Conservation (phyloP, 2,113 vertebrate genomes). For the Leptocoma aspasia region DNA sequence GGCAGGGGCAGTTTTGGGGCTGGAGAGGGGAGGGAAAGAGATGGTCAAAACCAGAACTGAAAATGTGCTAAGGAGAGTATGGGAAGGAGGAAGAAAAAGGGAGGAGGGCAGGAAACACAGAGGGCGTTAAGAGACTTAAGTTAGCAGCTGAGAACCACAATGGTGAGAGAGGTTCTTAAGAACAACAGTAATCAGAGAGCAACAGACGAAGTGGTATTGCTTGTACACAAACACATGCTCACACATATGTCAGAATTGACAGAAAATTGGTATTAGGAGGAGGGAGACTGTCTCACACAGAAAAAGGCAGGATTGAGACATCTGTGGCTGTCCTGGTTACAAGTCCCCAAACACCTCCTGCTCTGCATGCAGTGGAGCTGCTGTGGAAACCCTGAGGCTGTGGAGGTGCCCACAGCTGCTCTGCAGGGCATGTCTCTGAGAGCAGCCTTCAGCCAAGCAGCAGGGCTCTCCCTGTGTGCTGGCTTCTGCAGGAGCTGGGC, state of each 20-base stretch:
- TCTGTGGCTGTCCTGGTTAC: neutral
- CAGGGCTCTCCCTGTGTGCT: rapidly evolving
- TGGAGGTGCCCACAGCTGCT: neutral
- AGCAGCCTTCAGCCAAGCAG: rapidly evolving
- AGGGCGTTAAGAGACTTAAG: neutral
- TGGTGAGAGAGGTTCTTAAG: neutral
- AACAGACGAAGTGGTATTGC: neutral
- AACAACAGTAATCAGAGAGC: neutral
- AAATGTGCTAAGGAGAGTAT: neutral
- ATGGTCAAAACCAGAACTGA: neutral
- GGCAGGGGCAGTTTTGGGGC: neutral
- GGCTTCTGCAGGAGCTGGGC: rapidly evolving
- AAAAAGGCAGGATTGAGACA: neutral
- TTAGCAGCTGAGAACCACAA: neutral
- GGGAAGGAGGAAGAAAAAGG: neutral
- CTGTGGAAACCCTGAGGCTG: neutral
- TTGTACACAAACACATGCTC: neutral
- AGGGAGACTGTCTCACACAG: neutral
- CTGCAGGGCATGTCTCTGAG: neutral
- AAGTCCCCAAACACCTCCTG: neutral
- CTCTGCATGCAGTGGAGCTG: neutral
- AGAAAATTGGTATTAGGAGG: neutral
- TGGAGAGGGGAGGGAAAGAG: neutral
- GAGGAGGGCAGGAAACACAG: neutral
- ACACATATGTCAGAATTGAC: neutral